These are phyloP conservation scores for Euleptes europaea DNA, from an alignment of 2,113 vertebrate species.

Conservation along the genomic window DNA sequence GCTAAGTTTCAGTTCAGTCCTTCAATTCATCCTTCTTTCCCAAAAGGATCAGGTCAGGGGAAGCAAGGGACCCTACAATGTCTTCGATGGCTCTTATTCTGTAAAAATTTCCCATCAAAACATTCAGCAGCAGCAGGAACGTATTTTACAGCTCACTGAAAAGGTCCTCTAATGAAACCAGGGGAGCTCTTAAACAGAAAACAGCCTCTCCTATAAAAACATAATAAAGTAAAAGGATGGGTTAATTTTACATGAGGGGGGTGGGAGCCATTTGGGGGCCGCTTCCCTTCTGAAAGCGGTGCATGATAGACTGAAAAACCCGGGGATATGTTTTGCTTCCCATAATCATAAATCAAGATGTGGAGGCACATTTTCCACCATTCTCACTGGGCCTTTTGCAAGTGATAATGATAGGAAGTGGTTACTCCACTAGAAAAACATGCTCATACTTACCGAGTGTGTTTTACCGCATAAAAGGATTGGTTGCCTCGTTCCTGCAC, in stretches of 20 bases:
- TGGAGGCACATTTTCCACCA: background rate
- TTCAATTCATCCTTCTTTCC: too few species aligned
- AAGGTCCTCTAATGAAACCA: background rate
- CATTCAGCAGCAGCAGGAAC: background rate
- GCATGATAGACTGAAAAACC: background rate
- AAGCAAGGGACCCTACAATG: too few species aligned
- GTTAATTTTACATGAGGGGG: conserved; percentile 30
- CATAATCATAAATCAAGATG: background rate
- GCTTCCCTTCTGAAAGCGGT: background rate
- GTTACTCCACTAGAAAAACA: background rate
- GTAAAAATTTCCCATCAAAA: background rate
- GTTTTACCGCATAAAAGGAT: background rate
- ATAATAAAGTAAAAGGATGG: background rate
- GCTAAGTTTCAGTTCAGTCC: too few species aligned
- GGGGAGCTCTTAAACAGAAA: background rate
- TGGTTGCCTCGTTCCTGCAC: too few species aligned
- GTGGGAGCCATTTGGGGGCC: conserved; percentile 33
- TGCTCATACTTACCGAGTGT: background rate
- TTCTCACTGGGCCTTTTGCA: background rate
- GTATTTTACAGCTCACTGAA: background rate
- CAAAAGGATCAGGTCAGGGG: too few species aligned
- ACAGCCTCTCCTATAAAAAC: background rate
- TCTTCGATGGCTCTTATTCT: background rate
- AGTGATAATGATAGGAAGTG: background rate
- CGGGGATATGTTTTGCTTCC: background rate